Percentiles rank a stretch among this genome's conserved stretches.
phyloP scores from a whole-genome alignment of 2,797 vertebrate species.

The Myotis pilosus region DNA sequence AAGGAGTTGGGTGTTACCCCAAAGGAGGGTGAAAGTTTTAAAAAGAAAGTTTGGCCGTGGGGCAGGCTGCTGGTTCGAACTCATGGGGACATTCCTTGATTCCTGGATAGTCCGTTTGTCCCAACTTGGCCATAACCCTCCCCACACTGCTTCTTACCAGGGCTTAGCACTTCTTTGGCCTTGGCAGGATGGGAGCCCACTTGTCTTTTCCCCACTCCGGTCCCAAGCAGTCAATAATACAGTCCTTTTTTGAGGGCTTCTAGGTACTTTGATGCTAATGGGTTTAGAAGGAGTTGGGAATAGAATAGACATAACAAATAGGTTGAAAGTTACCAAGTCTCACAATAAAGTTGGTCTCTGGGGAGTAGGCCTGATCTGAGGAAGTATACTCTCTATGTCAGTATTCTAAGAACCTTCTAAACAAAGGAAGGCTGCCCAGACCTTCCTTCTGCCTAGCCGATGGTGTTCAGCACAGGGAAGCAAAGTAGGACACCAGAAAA shows the following conservation, averaged over 20 bases:
- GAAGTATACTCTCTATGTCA: neutral
- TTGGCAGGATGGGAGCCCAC: neutral
- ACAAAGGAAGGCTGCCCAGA: neutral
- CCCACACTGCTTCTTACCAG: neutral
- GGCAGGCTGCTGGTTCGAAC: neutral
- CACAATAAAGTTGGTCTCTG: neutral
- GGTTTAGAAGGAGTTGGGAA: neutral
- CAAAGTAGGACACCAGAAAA: neutral
- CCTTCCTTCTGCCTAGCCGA: neutral
- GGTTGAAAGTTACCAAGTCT: neutral
- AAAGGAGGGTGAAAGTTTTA: neutral
- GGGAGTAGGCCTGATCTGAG: neutral
- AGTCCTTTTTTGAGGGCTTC: neutral
- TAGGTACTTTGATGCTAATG: neutral
- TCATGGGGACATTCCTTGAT: neutral
- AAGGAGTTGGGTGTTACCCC: neutral
- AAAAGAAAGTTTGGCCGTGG: neutral
- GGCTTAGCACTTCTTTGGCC: neutral
- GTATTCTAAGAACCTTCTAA: neutral
- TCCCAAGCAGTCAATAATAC: neutral
- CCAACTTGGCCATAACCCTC: neutral
- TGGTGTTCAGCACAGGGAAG: neutral
- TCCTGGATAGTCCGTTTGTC: neutral
- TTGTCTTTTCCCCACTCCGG: neutral
- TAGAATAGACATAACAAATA: conserved; percentile 1